These are phyloP conservation scores for Brachyopa scutellaris DNA, from an alignment of 2,888 invertebrate genomes.

Conservation along the genomic window DNA sequence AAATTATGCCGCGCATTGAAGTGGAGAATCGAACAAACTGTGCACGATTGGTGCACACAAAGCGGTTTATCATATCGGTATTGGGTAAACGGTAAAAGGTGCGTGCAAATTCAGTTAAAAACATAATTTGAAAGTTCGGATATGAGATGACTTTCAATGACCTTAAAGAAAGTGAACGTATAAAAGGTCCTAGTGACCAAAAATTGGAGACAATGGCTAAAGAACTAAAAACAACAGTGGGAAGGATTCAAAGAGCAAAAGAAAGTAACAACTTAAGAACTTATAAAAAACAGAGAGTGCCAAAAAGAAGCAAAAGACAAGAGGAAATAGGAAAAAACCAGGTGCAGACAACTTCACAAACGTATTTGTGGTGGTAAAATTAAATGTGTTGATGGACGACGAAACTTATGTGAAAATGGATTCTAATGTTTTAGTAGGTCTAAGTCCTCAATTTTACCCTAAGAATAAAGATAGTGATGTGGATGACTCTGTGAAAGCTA, in stretches of 20 bases:
- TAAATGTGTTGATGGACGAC: not conserved
- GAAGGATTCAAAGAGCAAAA: not conserved
- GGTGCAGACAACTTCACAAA: too few species aligned
- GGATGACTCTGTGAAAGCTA: not conserved
- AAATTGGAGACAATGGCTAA: not conserved
- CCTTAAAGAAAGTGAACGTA: not conserved
- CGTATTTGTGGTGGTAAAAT: not conserved
- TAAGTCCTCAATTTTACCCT: not conserved
- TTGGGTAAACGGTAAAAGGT: not conserved
- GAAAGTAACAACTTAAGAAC: not conserved
- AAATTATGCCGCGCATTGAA: too few species aligned
- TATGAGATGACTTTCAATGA: too few species aligned
- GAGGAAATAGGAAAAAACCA: not conserved
- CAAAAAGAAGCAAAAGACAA: not conserved
- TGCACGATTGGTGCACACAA: too few species aligned
- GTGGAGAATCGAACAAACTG: too few species aligned
- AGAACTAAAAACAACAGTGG: not conserved
- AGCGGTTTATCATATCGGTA: too few species aligned
- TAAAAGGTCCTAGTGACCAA: not conserved
- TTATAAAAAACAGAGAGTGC: not conserved
- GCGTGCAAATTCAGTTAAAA: not conserved
- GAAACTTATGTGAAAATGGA: not conserved
- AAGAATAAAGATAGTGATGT: too few species aligned
- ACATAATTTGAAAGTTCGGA: not conserved
- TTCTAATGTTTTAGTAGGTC: not conserved